Conservation (phyloP, 30 jellyfish, hydroid and myxozoan species). For the Hydractinia echinata region DNA sequence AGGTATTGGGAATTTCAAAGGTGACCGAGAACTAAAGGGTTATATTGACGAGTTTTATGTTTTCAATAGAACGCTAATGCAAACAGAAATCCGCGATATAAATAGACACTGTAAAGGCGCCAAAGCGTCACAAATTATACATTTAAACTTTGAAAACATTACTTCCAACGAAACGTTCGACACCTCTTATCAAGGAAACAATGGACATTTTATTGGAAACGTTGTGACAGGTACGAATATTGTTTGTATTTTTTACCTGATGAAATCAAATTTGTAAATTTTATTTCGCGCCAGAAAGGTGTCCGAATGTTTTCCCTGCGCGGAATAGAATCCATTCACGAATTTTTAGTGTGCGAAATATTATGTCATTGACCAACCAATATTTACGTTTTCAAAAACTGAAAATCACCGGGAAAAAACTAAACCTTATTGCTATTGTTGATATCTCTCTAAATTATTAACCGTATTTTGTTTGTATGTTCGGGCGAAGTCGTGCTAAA, state of each 20-base stretch:
- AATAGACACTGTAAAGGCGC: slow-evolving; percentile 83
- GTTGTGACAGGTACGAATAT: slow-evolving; percentile 34
- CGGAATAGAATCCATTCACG: not conserved
- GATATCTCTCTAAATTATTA: not conserved
- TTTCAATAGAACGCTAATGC: slow-evolving; percentile 66
- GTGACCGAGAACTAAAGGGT: slow-evolving; percentile 77
- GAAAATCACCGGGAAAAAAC: not conserved
- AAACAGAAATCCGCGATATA: slow-evolving; percentile 45
- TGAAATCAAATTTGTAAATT: not conserved
- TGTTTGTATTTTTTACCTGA: not conserved
- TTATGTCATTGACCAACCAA: too few relatives aligned
- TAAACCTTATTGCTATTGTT: not conserved
- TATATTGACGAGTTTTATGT: slow-evolving; percentile 80
- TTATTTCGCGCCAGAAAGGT: not conserved
- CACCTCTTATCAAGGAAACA: slow-evolving; percentile 76
- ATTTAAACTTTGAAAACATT: slow-evolving; percentile 51
- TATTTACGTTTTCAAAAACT: too few relatives aligned
- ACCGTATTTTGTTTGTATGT: too few relatives aligned
- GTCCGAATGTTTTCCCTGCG: not conserved
- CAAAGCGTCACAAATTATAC: slow-evolving; percentile 62
- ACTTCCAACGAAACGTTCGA: slow-evolving; percentile 53
- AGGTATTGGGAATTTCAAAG: slow-evolving; percentile 78
- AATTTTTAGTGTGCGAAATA: not conserved
- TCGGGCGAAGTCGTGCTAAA: too few relatives aligned
- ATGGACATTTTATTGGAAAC: slow-evolving; percentile 64